phyloP scores from a whole-genome alignment of 2,113 vertebrate species.

The Podocnemis expansa region DNA sequence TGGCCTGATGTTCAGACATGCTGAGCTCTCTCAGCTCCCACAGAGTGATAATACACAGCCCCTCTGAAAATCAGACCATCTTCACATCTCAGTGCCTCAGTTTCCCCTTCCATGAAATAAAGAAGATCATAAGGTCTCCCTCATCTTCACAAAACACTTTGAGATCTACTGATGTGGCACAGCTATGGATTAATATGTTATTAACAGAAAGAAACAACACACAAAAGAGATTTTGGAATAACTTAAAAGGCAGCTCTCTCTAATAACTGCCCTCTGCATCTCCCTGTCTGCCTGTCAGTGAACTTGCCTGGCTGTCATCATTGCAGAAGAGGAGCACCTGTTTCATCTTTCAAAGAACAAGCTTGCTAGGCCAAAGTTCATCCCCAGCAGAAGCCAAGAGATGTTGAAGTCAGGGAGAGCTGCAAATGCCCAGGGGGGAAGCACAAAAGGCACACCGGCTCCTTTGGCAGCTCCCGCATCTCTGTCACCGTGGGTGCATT shows the following conservation, averaged over 20 bases:
- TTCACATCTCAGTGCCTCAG: not conserved
- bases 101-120: not conserved
- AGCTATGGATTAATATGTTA: not conserved
- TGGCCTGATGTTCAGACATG: not conserved
- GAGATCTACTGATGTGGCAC: not conserved
- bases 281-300: not conserved
- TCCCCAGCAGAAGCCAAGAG: not conserved
- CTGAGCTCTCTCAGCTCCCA: not conserved
- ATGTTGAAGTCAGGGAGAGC: fast-evolving
- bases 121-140: not conserved
- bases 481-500: not conserved
- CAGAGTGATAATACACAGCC: not conserved
- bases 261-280: not conserved
- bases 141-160: not conserved
- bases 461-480: not conserved
- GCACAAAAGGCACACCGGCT: not conserved
- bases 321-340: not conserved
- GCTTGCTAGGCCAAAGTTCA: not conserved
- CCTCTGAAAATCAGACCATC: not conserved
- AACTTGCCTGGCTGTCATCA: not conserved
- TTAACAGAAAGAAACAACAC: not conserved
- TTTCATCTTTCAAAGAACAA: not conserved
- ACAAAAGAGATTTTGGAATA: not conserved
- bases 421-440: not conserved
- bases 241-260: not conserved